phyloP scores from a whole-genome alignment of 2,113 vertebrate species.

The Nibea coibor region DNA sequence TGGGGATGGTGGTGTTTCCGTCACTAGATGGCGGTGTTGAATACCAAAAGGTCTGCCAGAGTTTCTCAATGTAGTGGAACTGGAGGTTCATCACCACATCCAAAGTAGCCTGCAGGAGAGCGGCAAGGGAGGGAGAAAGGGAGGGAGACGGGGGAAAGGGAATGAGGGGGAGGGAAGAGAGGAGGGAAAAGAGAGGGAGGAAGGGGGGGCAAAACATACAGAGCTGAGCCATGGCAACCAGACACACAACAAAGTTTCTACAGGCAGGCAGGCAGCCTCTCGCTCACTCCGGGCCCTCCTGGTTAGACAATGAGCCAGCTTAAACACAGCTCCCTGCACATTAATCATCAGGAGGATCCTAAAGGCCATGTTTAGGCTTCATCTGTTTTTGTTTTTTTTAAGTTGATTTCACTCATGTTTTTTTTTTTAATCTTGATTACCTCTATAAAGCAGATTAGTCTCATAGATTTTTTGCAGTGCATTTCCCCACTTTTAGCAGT shows the following conservation, averaged over 20 bases:
- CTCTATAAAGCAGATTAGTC: constrained; percentile 16
- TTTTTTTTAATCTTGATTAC: neutral
- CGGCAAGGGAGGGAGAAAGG: constrained; percentile 26
- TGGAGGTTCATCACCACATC: constrained; percentile 98
- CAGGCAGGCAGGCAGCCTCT: constrained; percentile 64
- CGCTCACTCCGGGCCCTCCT: constrained; percentile 61
- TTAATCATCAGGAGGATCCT: constrained; percentile 67
- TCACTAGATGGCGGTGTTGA: constrained; percentile 89
- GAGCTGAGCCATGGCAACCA: constrained; percentile 82
- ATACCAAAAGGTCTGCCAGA: constrained; percentile 98
- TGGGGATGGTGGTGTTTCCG: constrained; percentile 80
- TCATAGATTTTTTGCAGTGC: neutral
- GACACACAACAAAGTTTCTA: constrained; percentile 84
- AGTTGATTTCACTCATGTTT: constrained; percentile 1
- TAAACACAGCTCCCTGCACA: constrained; percentile 65
- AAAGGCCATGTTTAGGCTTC: constrained; percentile 42
- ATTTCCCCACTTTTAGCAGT: constrained; percentile 18
- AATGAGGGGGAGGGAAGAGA: constrained; percentile 33
- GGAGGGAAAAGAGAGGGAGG: constrained; percentile 26
- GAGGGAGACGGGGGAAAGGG: neutral
- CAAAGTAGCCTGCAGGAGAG: constrained; percentile 89
- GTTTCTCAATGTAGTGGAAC: constrained; percentile 96
- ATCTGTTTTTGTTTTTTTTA: neutral
- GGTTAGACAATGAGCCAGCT: constrained; percentile 73
- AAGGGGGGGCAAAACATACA: constrained; percentile 67